Conservation (phyloP, 2,113 vertebrate species). For the Quiscalus mexicanus region DNA sequence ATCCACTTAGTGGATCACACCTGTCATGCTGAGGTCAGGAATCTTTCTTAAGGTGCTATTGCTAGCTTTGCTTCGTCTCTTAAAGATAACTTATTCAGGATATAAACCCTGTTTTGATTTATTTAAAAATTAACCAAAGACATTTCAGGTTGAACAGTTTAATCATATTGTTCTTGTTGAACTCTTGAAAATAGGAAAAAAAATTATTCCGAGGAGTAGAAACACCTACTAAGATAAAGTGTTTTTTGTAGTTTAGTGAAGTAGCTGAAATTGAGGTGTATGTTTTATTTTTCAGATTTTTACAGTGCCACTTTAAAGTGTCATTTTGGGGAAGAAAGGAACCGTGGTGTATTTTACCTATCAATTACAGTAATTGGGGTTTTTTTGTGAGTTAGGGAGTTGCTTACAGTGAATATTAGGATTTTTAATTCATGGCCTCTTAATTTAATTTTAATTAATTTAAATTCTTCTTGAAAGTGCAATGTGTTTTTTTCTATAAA, state of each 20-base stretch:
- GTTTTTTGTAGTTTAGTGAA: background rate
- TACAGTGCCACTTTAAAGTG: background rate
- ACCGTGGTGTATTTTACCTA: background rate
- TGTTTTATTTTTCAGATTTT: background rate
- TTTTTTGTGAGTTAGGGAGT: background rate
- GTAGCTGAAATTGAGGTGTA: background rate
- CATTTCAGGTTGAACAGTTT: background rate
- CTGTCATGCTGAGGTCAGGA: background rate
- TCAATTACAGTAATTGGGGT: accelerated
- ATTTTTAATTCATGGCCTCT: background rate
- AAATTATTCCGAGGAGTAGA: background rate
- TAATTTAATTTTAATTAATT: background rate
- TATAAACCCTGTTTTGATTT: background rate
- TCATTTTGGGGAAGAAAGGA: background rate
- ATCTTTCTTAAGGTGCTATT: background rate
- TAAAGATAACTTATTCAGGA: background rate
- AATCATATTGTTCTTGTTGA: background rate
- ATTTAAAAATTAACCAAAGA: background rate
- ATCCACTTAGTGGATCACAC: background rate
- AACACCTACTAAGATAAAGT: background rate
- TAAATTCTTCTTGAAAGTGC: background rate
- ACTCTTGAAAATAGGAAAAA: background rate
- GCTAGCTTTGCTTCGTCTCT: background rate
- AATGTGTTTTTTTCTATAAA: background rate
- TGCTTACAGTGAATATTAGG: background rate